Percentiles rank a stretch among this genome's conserved stretches.
Conservation (phyloP, 1,140 invertebrate species). For the Bacillus rossius region DNA sequence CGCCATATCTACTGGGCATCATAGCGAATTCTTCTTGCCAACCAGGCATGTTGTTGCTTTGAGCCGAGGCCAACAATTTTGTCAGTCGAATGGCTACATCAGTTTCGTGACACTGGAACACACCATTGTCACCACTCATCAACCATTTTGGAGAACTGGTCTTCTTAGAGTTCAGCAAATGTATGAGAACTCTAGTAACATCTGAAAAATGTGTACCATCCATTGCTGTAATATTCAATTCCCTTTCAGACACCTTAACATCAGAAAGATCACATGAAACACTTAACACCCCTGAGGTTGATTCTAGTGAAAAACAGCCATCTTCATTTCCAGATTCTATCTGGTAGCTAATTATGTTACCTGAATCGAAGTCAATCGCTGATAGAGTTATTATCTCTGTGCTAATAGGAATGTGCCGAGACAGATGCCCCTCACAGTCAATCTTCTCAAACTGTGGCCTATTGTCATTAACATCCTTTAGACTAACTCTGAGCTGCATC, state of each 20-base stretch:
- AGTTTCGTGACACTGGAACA: slow-evolving; percentile 79
- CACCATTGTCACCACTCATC: slow-evolving; percentile 44
- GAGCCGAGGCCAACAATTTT: slow-evolving; percentile 70
- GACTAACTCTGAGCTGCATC: slow-evolving; percentile 69
- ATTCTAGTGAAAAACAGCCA: slow-evolving; percentile 84
- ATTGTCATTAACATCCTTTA: slow-evolving; percentile 91
- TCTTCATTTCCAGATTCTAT: slow-evolving; percentile 87
- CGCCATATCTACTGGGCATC: slow-evolving; percentile 75
- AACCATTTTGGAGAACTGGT: slow-evolving; percentile 40
- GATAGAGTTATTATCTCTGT: slow-evolving; percentile 83
- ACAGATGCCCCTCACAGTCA: slow-evolving; percentile 78
- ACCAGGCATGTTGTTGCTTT: slow-evolving; percentile 67
- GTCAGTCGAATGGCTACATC: slow-evolving; percentile 72
- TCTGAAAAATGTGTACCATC: slow-evolving; percentile 91
- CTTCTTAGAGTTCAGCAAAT: slow-evolving; percentile 59
- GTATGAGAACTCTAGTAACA: slow-evolving; percentile 62
- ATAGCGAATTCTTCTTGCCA: slow-evolving; percentile 60
- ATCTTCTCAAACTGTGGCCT: slow-evolving; percentile 80
- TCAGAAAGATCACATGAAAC: slow-evolving; percentile 72
- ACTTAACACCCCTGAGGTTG: slow-evolving; percentile 63
- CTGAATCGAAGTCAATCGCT: slow-evolving; percentile 89
- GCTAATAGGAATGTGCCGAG: slow-evolving; percentile 67
- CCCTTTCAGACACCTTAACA: slow-evolving; percentile 58
- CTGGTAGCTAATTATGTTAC: slow-evolving; percentile 81
- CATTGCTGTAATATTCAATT: slow-evolving; percentile 82